Evolutionary conservation across 30 jellyfish, hydroid and myxozoan genomes (phyloP).

Genomic region (Phacellophora camtschatica): DNA sequence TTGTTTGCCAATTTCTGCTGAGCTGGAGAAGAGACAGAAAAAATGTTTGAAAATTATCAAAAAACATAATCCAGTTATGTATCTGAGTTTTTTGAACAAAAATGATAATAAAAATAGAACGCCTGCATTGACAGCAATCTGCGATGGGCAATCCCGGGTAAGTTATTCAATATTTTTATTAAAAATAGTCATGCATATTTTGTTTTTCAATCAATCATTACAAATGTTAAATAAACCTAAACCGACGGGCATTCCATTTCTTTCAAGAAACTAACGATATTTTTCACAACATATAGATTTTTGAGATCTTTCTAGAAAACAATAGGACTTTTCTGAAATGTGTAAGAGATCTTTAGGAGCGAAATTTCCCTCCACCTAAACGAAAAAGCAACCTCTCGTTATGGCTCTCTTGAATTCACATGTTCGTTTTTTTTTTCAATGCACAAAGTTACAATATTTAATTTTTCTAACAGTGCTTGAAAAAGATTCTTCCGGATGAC

Average conservation of each 20-base stretch:
- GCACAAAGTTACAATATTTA: neutral
- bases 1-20: neutral
- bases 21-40: constrained; percentile 6
- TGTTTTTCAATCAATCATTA: neutral
- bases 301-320: too few species aligned
- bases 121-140: constrained; percentile 32
- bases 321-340: too few species aligned
- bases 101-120: constrained; percentile 18
- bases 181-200: neutral
- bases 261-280: too few species aligned
- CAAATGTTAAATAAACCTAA: too few species aligned
- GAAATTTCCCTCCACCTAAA: too few species aligned
- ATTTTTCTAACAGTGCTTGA: neutral
- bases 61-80: neutral
- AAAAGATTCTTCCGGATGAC: constrained; percentile 14
- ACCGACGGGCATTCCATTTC: too few species aligned
- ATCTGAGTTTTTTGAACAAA: constrained; percentile 3
- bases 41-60: constrained; percentile 21
- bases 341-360: too few species aligned
- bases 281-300: too few species aligned
- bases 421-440: too few species aligned
- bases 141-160: constrained; percentile 25
- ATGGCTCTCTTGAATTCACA: too few species aligned
- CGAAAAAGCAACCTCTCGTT: too few species aligned
- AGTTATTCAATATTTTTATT: neutral